Evolutionary conservation across 2,888 invertebrate species (phyloP).

Genomic region (Willowsia nigromaculata): DNA sequence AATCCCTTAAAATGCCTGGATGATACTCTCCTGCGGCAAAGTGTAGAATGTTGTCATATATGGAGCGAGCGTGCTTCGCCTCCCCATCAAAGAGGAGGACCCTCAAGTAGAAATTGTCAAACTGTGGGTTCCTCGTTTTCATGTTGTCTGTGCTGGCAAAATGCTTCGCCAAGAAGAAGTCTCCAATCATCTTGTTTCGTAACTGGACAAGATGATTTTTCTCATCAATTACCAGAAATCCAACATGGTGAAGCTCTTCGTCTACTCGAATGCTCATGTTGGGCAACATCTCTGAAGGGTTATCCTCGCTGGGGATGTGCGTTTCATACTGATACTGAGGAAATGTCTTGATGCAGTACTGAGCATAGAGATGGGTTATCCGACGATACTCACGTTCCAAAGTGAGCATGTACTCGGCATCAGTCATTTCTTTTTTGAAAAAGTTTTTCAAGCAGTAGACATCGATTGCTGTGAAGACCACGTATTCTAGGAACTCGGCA

Average conservation of each 20-base stretch:
- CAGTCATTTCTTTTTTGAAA: neutral
- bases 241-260: constrained; percentile 12
- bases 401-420: neutral
- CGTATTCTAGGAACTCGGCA: neutral
- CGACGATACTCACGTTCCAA: neutral
- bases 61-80: neutral
- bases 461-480: neutral
- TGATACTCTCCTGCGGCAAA: neutral
- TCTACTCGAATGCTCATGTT: neutral
- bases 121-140: neutral
- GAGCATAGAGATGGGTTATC: neutral
- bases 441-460: constrained; percentile 2
- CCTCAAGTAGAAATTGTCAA: neutral
- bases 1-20: neutral
- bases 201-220: neutral
- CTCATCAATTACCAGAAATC: neutral
- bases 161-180: constrained; percentile 35
- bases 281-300: neutral
- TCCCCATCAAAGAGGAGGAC: neutral
- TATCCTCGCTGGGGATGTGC: neutral
- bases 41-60: neutral
- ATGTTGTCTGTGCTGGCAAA: neutral
- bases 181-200: neutral
- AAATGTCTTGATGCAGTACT: constrained; percentile 1
- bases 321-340: neutral